Percentiles rank a stretch among this genome's conserved stretches.
These are phyloP conservation scores for Drosophila niveifrons DNA, from an alignment of 2,888 invertebrate species.

Conservation along the genomic window DNA sequence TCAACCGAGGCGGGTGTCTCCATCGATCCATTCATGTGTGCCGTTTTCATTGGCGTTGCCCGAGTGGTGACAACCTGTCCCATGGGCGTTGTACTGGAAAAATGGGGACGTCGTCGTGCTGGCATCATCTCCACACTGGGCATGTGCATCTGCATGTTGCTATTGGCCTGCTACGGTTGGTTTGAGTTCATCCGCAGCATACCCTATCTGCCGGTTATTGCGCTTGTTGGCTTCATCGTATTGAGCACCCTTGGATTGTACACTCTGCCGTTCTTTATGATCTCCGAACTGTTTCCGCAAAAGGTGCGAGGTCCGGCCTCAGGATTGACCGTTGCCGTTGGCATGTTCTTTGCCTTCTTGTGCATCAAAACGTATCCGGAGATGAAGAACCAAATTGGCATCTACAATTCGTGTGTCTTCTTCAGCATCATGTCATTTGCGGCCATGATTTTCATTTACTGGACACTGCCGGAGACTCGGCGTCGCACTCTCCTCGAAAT, in stretches of 20 bases:
- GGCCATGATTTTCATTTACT: conserved; percentile 87
- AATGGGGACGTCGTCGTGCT: conserved; percentile 88
- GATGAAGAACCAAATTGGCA: conserved; percentile 87
- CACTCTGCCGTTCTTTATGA: conserved; percentile 91
- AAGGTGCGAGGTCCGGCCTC: conserved; percentile 89
- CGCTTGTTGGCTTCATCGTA: conserved; percentile 84
- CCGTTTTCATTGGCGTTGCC: conserved; percentile 88
- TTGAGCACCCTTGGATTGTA: conserved; percentile 86
- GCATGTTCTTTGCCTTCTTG: conserved; percentile 88
- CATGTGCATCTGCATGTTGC: conserved; percentile 88
- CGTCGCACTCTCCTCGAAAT: conserved; percentile 90
- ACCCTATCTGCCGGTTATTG: conserved; percentile 78
- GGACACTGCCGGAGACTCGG: conserved; percentile 89
- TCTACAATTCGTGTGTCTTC: conserved; percentile 88
- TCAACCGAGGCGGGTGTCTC: conserved; percentile 88
- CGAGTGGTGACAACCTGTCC: conserved; percentile 88
- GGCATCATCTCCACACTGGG: conserved; percentile 88
- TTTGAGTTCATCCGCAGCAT: conserved; percentile 67
- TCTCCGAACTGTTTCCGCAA: conserved; percentile 90
- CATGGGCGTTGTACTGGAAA: conserved; percentile 88
- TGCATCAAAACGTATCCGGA: conserved; percentile 89
- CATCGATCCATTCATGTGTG: conserved; percentile 89
- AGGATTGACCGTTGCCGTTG: conserved; percentile 89
- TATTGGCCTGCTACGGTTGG: conserved; percentile 86
- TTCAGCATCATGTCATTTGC: conserved; percentile 88